Evolutionary conservation across 2,797 vertebrate species (phyloP), one percentile per base, ranked within the genome.

Genomic region (Chanos chanos): DNA sequence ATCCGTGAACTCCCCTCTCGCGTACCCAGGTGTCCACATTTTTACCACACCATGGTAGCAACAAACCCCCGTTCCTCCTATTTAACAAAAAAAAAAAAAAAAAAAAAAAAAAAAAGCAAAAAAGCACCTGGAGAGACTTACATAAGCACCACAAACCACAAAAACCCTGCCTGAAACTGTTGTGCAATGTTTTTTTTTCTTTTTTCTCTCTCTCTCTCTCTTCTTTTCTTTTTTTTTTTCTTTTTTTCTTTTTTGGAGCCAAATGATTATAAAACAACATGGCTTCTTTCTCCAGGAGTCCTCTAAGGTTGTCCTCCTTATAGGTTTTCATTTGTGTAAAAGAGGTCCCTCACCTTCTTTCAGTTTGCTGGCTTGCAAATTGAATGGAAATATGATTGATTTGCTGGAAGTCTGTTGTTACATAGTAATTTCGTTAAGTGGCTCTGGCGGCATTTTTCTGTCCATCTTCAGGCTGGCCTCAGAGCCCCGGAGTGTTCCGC

Each of bases 351-450:
- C 66, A 74, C 74, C 74, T 67, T 58, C 48, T 57, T 59, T 61
- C 31, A 37, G 16, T 19, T 21, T 21, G 70, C 47, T 5, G 6
- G 66, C 50, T n/a, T 7, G 58, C 51, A 81, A 77, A 81, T 77
- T 71, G 66, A 77, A 75, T 72, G 62, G 72, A 71, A 72, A 66
- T 68, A 60, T 79, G 75, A 80, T 79, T 74, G 75, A 81, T 77
- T 73, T 31, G 18, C 54, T 6, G 21, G 21, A 57, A 61, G 45
- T 60, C 62, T 10, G 48, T 62, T 36, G 56, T 59, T 40, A 47
- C 49, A 22, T 13, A 54, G 66, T 66, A 68, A 71, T 78, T 65
- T 71, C 45, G 31, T 64, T 66, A 59, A 72, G 75, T 74, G 77
- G 56, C 53, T 40, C 63, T 59, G 54, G 62, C 31, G 9, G 31